Evolutionary conservation across 2,113 vertebrate genomes (phyloP).

Genomic region (Bubo blakistoni): DNA sequence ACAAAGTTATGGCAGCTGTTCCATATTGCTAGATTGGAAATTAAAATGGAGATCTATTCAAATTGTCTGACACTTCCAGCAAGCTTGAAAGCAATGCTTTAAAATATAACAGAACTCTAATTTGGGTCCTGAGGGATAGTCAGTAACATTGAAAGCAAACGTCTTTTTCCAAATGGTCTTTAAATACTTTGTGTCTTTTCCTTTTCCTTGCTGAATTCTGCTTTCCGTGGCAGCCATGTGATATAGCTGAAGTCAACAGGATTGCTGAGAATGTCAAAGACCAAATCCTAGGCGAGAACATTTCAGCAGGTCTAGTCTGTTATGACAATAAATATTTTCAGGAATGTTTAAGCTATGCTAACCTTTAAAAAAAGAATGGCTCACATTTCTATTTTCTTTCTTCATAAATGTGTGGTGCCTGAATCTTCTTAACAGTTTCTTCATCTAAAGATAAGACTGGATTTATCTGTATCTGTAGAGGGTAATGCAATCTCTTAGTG

Average conservation of each 20-base stretch:
- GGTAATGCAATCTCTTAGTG: neutral
- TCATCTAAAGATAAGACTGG: slow-evolving; percentile 49
- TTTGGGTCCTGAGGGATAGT: slow-evolving; percentile 32
- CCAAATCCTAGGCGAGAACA: neutral
- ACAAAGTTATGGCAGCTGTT: slow-evolving; percentile 61
- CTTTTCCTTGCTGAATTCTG: slow-evolving; percentile 2
- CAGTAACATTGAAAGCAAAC: neutral
- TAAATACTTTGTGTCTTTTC: slow-evolving; percentile 25
- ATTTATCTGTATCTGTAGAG: slow-evolving; percentile 24
- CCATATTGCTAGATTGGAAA: slow-evolving; percentile 35
- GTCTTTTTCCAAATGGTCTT: slow-evolving; percentile 19
- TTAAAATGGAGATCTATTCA: slow-evolving; percentile 61
- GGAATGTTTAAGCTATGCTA: slow-evolving; percentile 37
- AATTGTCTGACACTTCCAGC: slow-evolving; percentile 55
- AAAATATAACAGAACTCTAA: slow-evolving; percentile 46
- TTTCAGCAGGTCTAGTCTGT: slow-evolving; percentile 13
- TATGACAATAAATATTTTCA: slow-evolving; percentile 57
- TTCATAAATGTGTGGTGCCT: slow-evolving; percentile 20
- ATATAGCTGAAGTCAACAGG: neutral
- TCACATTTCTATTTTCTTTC: slow-evolving; percentile 51
- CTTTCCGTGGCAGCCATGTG: neutral
- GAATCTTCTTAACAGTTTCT: slow-evolving; percentile 25
- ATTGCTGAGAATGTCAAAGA: slow-evolving; percentile 26
- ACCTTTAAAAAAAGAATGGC: slow-evolving; percentile 13
- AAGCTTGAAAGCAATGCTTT: slow-evolving; percentile 50